phyloP scores from a whole-genome alignment of 2,113 vertebrate genomes.

The Steatornis caripensis region DNA sequence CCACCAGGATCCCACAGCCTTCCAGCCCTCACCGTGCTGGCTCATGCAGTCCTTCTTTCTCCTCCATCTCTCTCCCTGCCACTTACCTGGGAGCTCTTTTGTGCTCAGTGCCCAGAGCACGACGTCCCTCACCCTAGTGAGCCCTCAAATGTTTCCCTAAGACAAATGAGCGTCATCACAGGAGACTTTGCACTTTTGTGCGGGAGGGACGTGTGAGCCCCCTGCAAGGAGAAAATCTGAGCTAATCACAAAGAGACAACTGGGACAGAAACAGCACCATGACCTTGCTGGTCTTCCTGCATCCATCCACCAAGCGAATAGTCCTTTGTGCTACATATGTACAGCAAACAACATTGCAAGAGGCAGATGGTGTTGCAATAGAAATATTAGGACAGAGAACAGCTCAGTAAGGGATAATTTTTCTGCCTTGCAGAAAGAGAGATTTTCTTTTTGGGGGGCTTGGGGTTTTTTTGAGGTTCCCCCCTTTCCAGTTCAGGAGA shows the following conservation, averaged over 20 bases:
- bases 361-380: neutral
- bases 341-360: neutral
- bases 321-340: neutral
- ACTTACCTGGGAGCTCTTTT: neutral
- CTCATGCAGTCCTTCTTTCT: neutral
- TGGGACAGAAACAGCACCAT: neutral
- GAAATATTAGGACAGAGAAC: neutral
- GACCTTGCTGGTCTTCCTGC: neutral
- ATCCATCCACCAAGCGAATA: neutral
- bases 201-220: neutral
- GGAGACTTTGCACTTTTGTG: neutral
- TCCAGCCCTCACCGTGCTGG: neutral
- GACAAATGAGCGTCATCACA: neutral
- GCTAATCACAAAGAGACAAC: neutral
- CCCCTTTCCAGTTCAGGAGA: neutral
- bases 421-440: neutral
- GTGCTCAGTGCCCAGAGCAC: neutral
- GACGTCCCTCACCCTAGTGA: neutral
- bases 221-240: neutral
- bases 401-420: neutral
- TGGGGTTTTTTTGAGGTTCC: neutral
- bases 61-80: no score
- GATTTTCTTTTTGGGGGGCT: no score
- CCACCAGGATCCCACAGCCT: neutral
- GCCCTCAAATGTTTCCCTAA: neutral